A percentile compares a stretch with the other conserved stretches of the same genome.
Conservation (phyloP, 1,140 invertebrate species). For the Delia radicum region DNA sequence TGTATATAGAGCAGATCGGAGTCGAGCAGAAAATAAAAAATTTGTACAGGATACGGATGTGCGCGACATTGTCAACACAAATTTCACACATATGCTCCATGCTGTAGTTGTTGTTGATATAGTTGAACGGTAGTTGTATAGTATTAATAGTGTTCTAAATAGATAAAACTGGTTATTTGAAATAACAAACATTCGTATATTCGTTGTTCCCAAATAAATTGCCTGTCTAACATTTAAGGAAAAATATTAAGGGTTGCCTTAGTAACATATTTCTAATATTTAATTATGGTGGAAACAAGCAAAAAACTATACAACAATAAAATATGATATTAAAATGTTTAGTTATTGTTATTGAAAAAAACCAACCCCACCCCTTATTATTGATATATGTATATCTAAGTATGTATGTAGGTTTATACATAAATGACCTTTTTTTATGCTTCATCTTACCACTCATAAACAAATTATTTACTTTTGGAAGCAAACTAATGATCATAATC, state of each 20-base stretch:
- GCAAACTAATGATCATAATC: neutral
- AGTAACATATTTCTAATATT: neutral
- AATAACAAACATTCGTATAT: neutral
- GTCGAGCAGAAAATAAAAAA: neutral
- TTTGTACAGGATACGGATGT: constrained; percentile 6
- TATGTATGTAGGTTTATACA: too few species aligned
- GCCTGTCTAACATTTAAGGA: neutral
- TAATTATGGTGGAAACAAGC: neutral
- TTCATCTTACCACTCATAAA: neutral
- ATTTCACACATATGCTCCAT: constrained; percentile 11
- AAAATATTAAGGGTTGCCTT: neutral
- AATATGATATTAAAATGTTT: neutral
- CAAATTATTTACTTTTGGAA: neutral
- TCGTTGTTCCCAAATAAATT: neutral
- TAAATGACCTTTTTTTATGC: neutral
- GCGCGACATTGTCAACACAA: constrained; percentile 14
- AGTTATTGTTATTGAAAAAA: neutral
- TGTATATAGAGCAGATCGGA: neutral
- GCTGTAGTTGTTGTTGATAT: neutral
- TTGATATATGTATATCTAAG: too few species aligned
- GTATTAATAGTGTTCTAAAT: neutral
- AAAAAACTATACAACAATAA: neutral
- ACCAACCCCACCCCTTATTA: neutral
- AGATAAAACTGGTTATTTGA: constrained; percentile 1
- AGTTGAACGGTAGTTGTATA: neutral